Percentiles rank a stretch among this genome's conserved stretches.
phyloP scores from a whole-genome alignment of 2,113 vertebrate genomes.

The Odontophorus gujanensis region DNA sequence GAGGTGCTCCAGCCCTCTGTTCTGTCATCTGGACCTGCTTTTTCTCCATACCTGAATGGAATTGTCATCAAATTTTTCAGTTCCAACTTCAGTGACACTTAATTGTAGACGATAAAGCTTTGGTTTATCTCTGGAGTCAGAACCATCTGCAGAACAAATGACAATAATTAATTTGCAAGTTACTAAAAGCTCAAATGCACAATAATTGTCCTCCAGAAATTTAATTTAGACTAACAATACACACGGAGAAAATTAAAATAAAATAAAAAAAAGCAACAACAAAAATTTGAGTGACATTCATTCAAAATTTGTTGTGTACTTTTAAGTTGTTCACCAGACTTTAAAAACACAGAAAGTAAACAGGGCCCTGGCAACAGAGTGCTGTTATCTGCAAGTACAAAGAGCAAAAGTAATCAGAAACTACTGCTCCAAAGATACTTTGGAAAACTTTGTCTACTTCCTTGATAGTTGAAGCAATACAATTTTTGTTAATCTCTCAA shows the following conservation, averaged over 20 bases:
- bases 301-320: neutral
- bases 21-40: neutral
- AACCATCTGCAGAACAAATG: constrained; percentile 84
- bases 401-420: neutral
- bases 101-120: constrained; percentile 97
- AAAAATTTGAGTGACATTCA: neutral
- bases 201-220: neutral
- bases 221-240: neutral
- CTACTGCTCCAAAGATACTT: neutral
- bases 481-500: neutral
- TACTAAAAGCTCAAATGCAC: neutral
- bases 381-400: neutral
- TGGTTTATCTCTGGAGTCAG: constrained; percentile 97
- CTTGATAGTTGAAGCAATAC: neutral
- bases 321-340: rapidly evolving
- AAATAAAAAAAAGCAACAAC: neutral
- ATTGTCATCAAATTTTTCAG: constrained; percentile 90
- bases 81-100: constrained; percentile 97
- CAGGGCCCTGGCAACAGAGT: neutral
- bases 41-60: constrained; percentile 89
- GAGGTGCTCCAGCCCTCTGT: neutral
- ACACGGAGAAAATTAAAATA: neutral
- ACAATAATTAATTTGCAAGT: neutral
- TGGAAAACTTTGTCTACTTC: neutral
- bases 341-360: neutral